Conservation (phyloP, 2,797 vertebrate species). For the Enteromius paludinosus region DNA sequence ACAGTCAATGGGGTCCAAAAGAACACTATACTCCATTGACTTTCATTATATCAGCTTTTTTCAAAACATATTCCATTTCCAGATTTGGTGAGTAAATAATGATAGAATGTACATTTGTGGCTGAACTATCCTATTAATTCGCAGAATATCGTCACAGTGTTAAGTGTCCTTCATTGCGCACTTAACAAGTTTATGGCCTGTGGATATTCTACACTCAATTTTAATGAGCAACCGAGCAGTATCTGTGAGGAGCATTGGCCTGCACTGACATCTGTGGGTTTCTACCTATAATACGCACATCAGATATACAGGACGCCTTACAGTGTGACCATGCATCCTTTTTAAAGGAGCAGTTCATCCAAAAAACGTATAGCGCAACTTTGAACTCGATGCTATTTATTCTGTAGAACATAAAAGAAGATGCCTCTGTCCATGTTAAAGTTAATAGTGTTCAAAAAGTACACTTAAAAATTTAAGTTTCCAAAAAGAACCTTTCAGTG, state of each 20-base stretch:
- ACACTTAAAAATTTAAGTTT: background rate
- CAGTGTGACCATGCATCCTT: slow-evolving; percentile 15
- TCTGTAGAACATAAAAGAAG: slow-evolving; percentile 1
- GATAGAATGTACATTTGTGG: background rate
- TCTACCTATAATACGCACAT: background rate
- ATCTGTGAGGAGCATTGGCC: slow-evolving; percentile 25
- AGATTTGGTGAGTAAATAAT: slow-evolving; percentile 5
- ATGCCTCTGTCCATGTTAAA: background rate
- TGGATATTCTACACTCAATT: slow-evolving; percentile 31
- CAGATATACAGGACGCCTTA: slow-evolving; percentile 1
- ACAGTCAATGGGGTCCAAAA: background rate
- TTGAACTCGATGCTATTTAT: background rate
- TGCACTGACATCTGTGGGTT: slow-evolving; percentile 35
- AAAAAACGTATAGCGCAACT: background rate
- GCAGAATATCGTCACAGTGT: slow-evolving; percentile 14
- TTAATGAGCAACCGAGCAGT: slow-evolving; percentile 15
- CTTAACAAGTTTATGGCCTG: slow-evolving; percentile 22
- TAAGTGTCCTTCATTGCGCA: slow-evolving; percentile 32
- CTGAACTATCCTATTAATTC: background rate
- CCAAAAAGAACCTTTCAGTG: background rate
- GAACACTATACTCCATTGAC: background rate
- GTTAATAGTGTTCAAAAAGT: background rate
- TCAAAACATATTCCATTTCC: background rate
- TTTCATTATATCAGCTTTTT: background rate
- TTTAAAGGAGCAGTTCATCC: slow-evolving; percentile 4